Percentiles rank a stretch among this genome's conserved stretches.
phyloP scores from a whole-genome alignment of 2,797 vertebrate genomes.

The Setipinna tenuifilis region DNA sequence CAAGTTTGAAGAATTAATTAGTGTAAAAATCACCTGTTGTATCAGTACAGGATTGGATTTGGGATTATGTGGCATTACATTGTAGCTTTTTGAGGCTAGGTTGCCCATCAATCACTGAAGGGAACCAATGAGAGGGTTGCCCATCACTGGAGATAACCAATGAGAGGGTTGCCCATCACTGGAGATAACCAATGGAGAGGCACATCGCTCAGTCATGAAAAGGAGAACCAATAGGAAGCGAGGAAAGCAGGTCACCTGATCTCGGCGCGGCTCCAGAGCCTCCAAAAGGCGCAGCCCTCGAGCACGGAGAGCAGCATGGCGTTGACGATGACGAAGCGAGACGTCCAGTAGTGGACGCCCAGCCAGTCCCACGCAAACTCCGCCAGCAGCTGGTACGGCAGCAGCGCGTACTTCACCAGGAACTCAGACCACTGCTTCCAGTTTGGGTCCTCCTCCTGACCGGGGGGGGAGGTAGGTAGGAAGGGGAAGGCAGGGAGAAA shows the following conservation, averaged over 20 bases:
- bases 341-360: constrained; percentile 91
- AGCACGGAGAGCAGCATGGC: constrained; percentile 88
- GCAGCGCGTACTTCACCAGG: constrained; percentile 85
- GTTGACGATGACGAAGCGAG: constrained; percentile 89
- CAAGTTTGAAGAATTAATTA: no score
- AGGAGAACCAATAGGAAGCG: no score
- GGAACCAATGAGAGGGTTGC: no score
- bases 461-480: not conserved
- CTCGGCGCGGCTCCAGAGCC: constrained; percentile 81
- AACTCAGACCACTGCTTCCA: constrained; percentile 92
- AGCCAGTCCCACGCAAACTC: constrained; percentile 97
- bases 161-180: no score
- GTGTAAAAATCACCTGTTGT: no score
- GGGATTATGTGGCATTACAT: no score
- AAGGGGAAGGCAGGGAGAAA: not conserved
- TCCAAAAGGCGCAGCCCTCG: constrained; percentile 86
- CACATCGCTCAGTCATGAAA: no score
- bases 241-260: constrained; percentile 74
- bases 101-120: no score
- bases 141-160: no score
- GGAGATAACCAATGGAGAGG: no score
- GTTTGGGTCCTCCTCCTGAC: constrained; percentile 76
- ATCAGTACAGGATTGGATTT: no score
- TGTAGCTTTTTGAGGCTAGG: no score
- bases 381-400: constrained; percentile 92